phyloP scores from a whole-genome alignment of 2,113 vertebrate genomes.

The Dolichotis patagonum region DNA sequence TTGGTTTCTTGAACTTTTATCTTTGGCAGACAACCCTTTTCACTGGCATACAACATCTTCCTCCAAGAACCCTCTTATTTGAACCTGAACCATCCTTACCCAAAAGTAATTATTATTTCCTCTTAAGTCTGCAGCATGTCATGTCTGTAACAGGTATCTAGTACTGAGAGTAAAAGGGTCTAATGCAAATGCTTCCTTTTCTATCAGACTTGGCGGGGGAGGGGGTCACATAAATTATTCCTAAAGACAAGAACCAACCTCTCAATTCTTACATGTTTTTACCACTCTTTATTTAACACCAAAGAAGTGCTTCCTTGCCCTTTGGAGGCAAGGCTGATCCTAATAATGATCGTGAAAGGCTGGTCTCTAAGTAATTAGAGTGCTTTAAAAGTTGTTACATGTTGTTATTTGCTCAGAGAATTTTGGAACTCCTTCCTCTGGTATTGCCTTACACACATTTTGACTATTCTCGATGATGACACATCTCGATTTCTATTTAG shows the following conservation, averaged over 20 bases:
- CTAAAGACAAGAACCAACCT: slow-evolving; percentile 20
- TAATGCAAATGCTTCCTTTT: slow-evolving; percentile 17
- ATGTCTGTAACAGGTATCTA: not conserved
- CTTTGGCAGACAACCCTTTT: not conserved
- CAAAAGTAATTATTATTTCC: not conserved
- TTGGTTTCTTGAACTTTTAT: slow-evolving; percentile 4
- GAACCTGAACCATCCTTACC: not conserved
- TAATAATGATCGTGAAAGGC: slow-evolving; percentile 24
- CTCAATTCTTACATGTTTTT: not conserved
- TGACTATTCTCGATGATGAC: not conserved
- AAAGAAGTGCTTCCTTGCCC: not conserved
- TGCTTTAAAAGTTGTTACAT: not conserved
- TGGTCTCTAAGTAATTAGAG: slow-evolving; percentile 35
- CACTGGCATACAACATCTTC: slow-evolving; percentile 5
- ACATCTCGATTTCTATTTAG: slow-evolving; percentile 38
- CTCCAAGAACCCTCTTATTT: not conserved
- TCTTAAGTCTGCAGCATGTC: slow-evolving; percentile 10
- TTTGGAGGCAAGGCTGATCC: slow-evolving; percentile 26
- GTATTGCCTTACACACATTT: not conserved
- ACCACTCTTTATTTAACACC: slow-evolving; percentile 54
- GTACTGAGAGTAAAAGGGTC: not conserved
- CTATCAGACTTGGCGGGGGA: not conserved
- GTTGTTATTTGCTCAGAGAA: slow-evolving; percentile 54
- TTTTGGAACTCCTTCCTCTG: slow-evolving; percentile 25
- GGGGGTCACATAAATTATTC: not conserved